These are phyloP conservation scores for Agonopterix arenella DNA, from an alignment of 2,888 invertebrate genomes.

Conservation along the genomic window DNA sequence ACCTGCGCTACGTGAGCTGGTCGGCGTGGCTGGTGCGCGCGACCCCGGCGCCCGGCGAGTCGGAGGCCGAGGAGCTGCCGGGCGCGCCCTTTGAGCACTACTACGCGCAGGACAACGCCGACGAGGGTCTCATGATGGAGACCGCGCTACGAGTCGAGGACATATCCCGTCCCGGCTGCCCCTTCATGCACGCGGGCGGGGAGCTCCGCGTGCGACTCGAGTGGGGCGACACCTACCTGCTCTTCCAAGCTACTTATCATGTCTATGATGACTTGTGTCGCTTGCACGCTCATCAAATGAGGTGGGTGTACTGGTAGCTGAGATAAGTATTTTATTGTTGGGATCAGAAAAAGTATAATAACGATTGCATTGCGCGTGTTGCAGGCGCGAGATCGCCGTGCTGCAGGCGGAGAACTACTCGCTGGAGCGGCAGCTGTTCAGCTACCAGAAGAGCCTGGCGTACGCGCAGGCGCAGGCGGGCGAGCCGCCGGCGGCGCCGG, in stretches of 20 bases:
- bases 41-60: conserved; percentile 72
- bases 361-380: conserved; percentile 22
- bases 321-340: background rate
- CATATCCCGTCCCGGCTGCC: conserved; percentile 80
- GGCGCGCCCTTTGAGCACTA: conserved; percentile 87
- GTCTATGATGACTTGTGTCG: conserved; percentile 89
- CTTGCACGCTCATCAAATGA: conserved; percentile 90
- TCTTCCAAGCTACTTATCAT: conserved; percentile 89
- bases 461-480: conserved; percentile 81
- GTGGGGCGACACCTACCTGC: conserved; percentile 88
- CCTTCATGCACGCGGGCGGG: conserved; percentile 83
- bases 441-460: conserved; percentile 88
- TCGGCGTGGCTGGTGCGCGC: conserved; percentile 80
- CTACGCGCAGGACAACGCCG: conserved; percentile 86
- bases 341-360: background rate
- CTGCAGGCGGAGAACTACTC: conserved; percentile 91
- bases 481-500: conserved; percentile 51
- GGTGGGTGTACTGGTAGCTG: conserved; percentile 64
- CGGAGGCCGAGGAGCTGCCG: conserved; percentile 81
- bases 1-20: conserved; percentile 83
- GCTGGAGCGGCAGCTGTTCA: conserved; percentile 87
- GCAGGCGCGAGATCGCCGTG: conserved; percentile 85
- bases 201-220: conserved; percentile 86
- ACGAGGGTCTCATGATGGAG: conserved; percentile 89
- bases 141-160: conserved; percentile 86